Conservation (phyloP, 2,113 vertebrate species). For the Brachyhypopomus gauderio region DNA sequence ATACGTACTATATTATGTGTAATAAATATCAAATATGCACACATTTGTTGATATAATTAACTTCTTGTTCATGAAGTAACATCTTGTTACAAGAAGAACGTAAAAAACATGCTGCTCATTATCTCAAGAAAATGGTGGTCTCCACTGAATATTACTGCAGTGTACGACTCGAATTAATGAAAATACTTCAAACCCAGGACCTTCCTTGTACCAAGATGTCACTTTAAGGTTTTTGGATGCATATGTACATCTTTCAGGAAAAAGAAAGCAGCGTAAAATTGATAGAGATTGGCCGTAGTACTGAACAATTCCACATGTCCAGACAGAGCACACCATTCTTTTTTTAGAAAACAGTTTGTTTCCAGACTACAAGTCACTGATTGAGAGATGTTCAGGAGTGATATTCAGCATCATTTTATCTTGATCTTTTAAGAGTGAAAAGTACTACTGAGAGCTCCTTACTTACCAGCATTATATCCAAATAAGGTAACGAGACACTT, state of each 20-base stretch:
- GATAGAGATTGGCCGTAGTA: conserved; percentile 54
- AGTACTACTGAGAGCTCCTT: neutral
- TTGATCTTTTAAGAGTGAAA: neutral
- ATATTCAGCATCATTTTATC: neutral
- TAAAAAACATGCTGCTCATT: neutral
- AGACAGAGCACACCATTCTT: conserved; percentile 31
- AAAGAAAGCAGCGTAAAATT: neutral
- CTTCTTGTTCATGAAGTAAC: neutral
- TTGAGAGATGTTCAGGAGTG: conserved; percentile 4
- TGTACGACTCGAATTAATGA: no score
- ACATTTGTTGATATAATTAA: no score
- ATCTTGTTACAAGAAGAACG: neutral
- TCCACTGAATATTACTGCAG: neutral
- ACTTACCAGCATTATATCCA: conserved; percentile 6
- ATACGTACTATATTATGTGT: neutral
- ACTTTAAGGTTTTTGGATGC: conserved; percentile 33
- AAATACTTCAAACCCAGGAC: conserved; percentile 55
- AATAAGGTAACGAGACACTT: conserved; percentile 8
- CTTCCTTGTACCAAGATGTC: conserved; percentile 42
- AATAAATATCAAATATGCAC: no score
- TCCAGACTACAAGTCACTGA: neutral
- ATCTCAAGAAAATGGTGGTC: neutral
- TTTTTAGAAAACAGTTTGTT: conserved; percentile 45
- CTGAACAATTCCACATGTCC: neutral
- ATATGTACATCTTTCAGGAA: neutral